Percentiles rank a stretch among this genome's conserved stretches.
Evolutionary conservation across 2,888 invertebrate genomes (phyloP).

Genomic region (Macaria notata): DNA sequence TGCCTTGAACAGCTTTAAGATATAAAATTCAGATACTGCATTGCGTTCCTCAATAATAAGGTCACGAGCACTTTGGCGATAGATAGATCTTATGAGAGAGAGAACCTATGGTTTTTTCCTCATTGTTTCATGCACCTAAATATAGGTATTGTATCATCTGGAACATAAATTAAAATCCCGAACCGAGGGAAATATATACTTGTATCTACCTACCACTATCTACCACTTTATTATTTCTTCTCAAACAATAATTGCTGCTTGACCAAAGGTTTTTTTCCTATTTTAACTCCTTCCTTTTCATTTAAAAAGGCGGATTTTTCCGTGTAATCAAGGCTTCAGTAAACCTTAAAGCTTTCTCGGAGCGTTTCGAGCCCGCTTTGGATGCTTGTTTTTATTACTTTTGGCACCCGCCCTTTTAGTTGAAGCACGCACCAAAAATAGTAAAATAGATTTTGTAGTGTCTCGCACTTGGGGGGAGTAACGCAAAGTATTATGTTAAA

Average conservation of each 20-base stretch:
- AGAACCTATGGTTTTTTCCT: too few relatives aligned
- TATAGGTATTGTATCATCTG: too few relatives aligned
- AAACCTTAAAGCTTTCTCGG: slow-evolving; percentile 20
- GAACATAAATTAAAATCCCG: too few relatives aligned
- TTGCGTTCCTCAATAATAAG: slow-evolving; percentile 1
- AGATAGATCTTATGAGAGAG: too few relatives aligned
- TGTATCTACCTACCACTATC: too few relatives aligned
- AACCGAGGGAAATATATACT: too few relatives aligned
- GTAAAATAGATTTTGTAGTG: too few relatives aligned
- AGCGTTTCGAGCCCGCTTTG: slow-evolving; percentile 19
- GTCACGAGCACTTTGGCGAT: too few relatives aligned
- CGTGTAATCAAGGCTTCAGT: slow-evolving; percentile 19
- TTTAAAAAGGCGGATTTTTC: slow-evolving; percentile 17
- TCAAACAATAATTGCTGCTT: not conserved
- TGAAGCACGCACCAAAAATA: not conserved
- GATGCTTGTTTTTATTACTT: slow-evolving; percentile 16
- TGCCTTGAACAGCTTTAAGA: slow-evolving; percentile 4
- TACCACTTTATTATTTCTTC: not conserved
- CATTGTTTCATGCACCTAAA: too few relatives aligned
- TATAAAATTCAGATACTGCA: slow-evolving; percentile 15
- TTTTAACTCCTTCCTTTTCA: slow-evolving; percentile 4
- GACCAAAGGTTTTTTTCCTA: slow-evolving; percentile 10
- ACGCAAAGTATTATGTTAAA: too few relatives aligned
- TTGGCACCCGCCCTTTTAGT: slow-evolving; percentile 1
- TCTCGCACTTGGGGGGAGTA: too few relatives aligned